These are phyloP conservation scores for Hirtodrosophila confusa DNA, from an alignment of 2,888 invertebrate species.

Conservation along the genomic window DNA sequence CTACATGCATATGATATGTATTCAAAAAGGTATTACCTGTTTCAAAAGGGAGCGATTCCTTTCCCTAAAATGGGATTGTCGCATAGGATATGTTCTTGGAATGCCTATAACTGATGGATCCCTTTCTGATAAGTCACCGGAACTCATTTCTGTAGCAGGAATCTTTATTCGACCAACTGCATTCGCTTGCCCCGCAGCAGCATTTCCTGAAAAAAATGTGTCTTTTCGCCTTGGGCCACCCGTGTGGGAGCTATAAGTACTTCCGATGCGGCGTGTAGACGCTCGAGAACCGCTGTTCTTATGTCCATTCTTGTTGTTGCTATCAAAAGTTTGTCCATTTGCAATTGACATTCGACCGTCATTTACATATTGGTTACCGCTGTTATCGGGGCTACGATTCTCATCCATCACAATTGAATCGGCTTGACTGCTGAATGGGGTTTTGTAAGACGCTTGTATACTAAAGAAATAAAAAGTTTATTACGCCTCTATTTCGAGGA, in stretches of 20 bases:
- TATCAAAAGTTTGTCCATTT: constrained; percentile 41
- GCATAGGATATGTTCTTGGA: constrained; percentile 66
- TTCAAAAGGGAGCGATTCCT: constrained; percentile 80
- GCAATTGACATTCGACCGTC: constrained; percentile 55
- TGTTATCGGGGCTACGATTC: constrained; percentile 76
- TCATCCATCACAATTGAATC: constrained; percentile 74
- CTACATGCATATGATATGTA: too few relatives aligned
- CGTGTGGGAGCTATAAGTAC: constrained; percentile 4
- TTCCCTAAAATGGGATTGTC: constrained; percentile 82
- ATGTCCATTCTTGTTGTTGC: constrained; percentile 23
- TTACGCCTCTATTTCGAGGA: too few relatives aligned
- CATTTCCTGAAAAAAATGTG: constrained; percentile 38
- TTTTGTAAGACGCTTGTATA: constrained; percentile 50
- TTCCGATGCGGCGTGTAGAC: constrained; percentile 47
- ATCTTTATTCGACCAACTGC: constrained; percentile 23
- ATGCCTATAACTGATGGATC: constrained; percentile 53
- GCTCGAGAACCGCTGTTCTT: constrained; percentile 19
- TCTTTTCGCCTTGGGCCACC: constrained; percentile 23
- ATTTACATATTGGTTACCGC: constrained; percentile 49
- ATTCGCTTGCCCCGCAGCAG: constrained; percentile 6
- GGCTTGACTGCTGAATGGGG: constrained; percentile 29
- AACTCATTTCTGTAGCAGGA: constrained; percentile 29
- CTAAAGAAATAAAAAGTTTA: constrained; percentile 28
- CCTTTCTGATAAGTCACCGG: constrained; percentile 26
- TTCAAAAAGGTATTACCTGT: constrained; percentile 69